These are phyloP conservation scores for Metalampra italica DNA, from an alignment of 2,888 invertebrate genomes.

Conservation along the genomic window DNA sequence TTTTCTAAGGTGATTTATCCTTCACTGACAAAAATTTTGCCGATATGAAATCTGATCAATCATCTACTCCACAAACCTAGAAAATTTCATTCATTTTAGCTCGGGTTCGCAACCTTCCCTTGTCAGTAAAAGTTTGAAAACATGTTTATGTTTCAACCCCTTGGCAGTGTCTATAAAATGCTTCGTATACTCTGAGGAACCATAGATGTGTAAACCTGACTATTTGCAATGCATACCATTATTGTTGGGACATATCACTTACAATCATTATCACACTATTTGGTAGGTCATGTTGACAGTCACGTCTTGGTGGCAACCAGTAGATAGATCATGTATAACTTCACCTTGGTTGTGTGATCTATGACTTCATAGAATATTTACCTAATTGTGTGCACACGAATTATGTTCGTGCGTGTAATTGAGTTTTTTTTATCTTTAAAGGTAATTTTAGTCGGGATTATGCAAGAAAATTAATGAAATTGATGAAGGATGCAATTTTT, in stretches of 20 bases:
- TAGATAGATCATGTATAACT: not conserved
- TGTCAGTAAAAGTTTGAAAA: too few relatives aligned
- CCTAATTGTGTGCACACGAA: constrained; percentile 6
- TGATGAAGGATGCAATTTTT: not conserved
- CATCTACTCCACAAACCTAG: too few relatives aligned
- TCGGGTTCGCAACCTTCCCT: too few relatives aligned
- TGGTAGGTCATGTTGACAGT: constrained; percentile 1
- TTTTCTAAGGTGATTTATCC: too few relatives aligned
- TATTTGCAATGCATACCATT: too few relatives aligned
- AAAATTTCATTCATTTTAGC: too few relatives aligned
- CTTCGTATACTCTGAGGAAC: too few relatives aligned
- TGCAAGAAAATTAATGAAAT: not conserved
- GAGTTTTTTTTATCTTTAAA: not conserved
- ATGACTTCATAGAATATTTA: constrained; percentile 16
- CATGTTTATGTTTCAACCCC: too few relatives aligned
- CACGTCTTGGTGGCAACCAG: not conserved
- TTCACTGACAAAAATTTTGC: too few relatives aligned
- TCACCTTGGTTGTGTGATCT: constrained; percentile 17
- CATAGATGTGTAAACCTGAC: too few relatives aligned
- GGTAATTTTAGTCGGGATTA: not conserved
- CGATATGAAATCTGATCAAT: too few relatives aligned
- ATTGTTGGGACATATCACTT: not conserved
- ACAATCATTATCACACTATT: not conserved
- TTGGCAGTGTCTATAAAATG: too few relatives aligned
- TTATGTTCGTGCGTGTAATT: not conserved